A percentile compares a stretch with the other conserved stretches of the same genome.
These are phyloP conservation scores for Hypolimnas misippus DNA, from an alignment of 2,888 invertebrate species.

Conservation along the genomic window DNA sequence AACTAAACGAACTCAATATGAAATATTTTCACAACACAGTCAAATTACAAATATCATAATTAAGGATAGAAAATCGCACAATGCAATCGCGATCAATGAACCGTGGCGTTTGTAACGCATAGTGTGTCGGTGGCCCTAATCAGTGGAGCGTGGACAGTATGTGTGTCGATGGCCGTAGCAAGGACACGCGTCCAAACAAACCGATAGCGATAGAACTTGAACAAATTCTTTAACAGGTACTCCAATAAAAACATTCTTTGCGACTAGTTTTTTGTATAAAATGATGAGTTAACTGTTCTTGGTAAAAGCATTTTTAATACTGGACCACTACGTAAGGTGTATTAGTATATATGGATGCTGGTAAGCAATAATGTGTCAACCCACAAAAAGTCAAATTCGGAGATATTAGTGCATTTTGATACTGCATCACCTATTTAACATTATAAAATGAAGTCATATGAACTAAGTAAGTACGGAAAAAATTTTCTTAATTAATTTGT, in stretches of 20 bases:
- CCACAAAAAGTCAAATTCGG: too few relatives aligned
- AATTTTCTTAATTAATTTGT: too few relatives aligned
- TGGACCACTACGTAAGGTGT: too few relatives aligned
- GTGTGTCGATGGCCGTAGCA: constrained; percentile 54
- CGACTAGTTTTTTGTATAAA: background rate
- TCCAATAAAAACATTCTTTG: background rate
- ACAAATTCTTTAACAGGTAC: background rate
- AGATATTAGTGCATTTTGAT: too few relatives aligned
- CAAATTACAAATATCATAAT: background rate
- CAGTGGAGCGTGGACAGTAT: constrained; percentile 41
- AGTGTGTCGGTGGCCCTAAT: constrained; percentile 15
- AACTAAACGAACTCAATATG: background rate
- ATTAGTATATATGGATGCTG: too few relatives aligned
- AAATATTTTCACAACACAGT: constrained; percentile 6
- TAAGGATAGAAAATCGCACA: background rate
- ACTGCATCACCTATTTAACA: too few relatives aligned
- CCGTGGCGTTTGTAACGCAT: background rate
- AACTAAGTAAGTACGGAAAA: too few relatives aligned
- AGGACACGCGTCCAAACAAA: constrained; percentile 46
- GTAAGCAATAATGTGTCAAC: too few relatives aligned
- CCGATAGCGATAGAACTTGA: constrained; percentile 17
- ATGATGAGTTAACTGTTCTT: background rate
- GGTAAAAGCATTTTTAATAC: too few relatives aligned
- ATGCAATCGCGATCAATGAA: background rate
- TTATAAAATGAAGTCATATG: too few relatives aligned